Percentiles rank a stretch among this genome's conserved stretches.
These are phyloP conservation scores for Aleiodes testaceus DNA, from an alignment of 2,888 invertebrate species.

Conservation along the genomic window DNA sequence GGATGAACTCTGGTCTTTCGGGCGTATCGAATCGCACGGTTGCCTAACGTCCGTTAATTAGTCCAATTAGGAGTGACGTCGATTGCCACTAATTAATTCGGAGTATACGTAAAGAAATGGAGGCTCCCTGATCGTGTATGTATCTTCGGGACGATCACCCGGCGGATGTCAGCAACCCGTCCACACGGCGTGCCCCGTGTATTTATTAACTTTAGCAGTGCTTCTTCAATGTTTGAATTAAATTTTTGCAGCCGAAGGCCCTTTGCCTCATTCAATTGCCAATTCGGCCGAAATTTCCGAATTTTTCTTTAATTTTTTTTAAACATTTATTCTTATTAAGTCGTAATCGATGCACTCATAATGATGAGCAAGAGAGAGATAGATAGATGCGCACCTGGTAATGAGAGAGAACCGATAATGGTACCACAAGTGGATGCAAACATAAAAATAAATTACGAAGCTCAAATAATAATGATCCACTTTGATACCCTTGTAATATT, in stretches of 20 bases:
- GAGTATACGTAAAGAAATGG: slow-evolving; percentile 52
- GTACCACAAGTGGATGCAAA: slow-evolving; percentile 5
- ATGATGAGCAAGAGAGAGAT: not conserved
- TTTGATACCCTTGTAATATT: slow-evolving; percentile 50
- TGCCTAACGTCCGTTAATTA: slow-evolving; percentile 61
- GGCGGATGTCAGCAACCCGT: slow-evolving; percentile 48
- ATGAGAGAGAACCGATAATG: slow-evolving; percentile 17
- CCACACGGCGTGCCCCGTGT: slow-evolving; percentile 34
- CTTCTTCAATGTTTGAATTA: slow-evolving; percentile 13
- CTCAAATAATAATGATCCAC: slow-evolving; percentile 44
- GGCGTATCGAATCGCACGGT: slow-evolving; percentile 53
- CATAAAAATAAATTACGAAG: slow-evolving; percentile 16
- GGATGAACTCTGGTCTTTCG: slow-evolving; percentile 23
- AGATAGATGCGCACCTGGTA: slow-evolving; percentile 5
- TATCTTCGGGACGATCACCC: slow-evolving; percentile 53
- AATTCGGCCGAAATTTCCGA: not conserved
- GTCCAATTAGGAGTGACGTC: slow-evolving; percentile 64
- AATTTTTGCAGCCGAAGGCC: not conserved
- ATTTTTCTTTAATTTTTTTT: not conserved
- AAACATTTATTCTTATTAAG: not conserved
- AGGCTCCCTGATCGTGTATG: slow-evolving; percentile 53
- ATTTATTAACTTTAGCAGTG: slow-evolving; percentile 30
- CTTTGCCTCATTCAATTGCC: slow-evolving; percentile 2
- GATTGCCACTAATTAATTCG: slow-evolving; percentile 64
- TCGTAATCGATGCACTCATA: slow-evolving; percentile 7